Evolutionary conservation across 1,140 invertebrate species (phyloP).

Genomic region (Episyrphus balteatus): DNA sequence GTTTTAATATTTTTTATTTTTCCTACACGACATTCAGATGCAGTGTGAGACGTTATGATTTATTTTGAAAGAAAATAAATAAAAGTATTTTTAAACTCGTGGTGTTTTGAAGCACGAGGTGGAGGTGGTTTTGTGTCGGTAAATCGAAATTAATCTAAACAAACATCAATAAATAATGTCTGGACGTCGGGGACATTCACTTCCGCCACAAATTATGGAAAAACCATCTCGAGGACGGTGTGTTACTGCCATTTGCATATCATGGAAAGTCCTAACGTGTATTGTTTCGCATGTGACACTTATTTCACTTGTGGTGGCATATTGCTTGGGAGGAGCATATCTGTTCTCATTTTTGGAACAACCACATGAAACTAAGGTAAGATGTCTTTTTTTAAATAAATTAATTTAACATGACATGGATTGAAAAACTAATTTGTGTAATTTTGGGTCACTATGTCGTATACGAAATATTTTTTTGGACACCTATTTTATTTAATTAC

Average conservation of each 20-base stretch:
- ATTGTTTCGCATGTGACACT: constrained; percentile 81
- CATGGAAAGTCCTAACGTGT: constrained; percentile 73
- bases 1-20: too few relatives aligned
- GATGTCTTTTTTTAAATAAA: too few relatives aligned
- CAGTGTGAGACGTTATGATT: too few relatives aligned
- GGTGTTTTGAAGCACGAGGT: too few relatives aligned
- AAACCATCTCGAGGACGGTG: constrained; percentile 36
- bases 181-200: constrained; percentile 25
- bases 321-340: constrained; percentile 78
- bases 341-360: constrained; percentile 72
- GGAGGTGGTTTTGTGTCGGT: too few relatives aligned
- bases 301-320: constrained; percentile 67
- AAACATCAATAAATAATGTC: constrained; percentile 15
- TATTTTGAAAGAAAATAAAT: too few relatives aligned
- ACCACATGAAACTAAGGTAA: constrained; percentile 61
- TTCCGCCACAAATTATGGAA: constrained; percentile 29
- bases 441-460: too few relatives aligned
- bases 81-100: too few relatives aligned
- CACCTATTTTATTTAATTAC: neutral
- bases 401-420: too few relatives aligned
- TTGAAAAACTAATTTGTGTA: neutral
- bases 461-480: too few relatives aligned
- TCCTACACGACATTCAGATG: too few relatives aligned
- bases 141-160: too few relatives aligned
- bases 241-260: constrained; percentile 42